Evolutionary conservation across 2,888 invertebrate genomes (phyloP), one percentile per base, ranked within the genome.

Genomic region (Euzophera pinguis): DNA sequence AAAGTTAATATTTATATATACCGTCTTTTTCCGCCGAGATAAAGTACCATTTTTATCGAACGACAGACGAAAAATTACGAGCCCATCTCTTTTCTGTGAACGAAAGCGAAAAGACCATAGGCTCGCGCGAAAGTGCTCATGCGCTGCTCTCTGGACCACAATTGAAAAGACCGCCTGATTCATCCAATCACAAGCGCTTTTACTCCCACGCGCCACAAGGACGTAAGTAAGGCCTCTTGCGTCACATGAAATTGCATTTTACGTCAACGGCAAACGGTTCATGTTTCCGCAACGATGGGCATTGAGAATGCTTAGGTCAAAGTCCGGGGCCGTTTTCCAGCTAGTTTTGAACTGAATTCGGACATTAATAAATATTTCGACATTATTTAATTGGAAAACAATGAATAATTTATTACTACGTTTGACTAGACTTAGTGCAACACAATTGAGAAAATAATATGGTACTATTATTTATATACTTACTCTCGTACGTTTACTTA

Each of bases 111-210:
- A 84, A 76, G 71, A 73, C 70, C 69, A 67, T 68, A 58, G 62
- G 75, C 73, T 73, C 76, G 73, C 74, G 82, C 76, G 87, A 87
- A 83, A 86, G 85, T 89, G 87, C 81, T 83, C 79, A 59, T 75
- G 78, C 78, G 78, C 68, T 72, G 79, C 69, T 68, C 63, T 70
- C 75, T 63, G 69, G 65, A 62, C 65, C 60, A 69, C 80, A 78
- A 84, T 90, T 86, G 88, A 90, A 87, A 81, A 65, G 77, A 82
- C 74, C 88, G 84, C 85, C 80, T 66, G 50, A 53, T 61, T 64
- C 53, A 39, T 55, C 87, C 86, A 84, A 84, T 85, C 78, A 73
- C 65, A 66, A 64, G 59, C 61, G 63, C 60, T 61, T 63, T 51
- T 66, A 64, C 79, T 74, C 81, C 78, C 80, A 80, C 78, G 63